Conservation (phyloP, 2,113 vertebrate species). For the Cryptotis parvus region DNA sequence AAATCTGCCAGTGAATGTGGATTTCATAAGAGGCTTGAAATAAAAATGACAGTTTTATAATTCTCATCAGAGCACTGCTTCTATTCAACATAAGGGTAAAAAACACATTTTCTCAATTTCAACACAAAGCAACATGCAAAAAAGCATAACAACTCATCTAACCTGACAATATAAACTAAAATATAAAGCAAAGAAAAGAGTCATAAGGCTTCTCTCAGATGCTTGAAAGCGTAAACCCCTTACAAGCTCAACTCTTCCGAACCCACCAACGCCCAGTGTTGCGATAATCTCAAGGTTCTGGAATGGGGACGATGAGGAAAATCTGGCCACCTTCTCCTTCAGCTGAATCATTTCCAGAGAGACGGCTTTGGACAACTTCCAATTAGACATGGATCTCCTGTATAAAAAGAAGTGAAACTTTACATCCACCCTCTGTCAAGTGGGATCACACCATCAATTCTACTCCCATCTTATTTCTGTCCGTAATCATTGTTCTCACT, state of each 20-base stretch:
- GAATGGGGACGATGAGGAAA: constrained; percentile 90
- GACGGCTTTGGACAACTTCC: constrained; percentile 82
- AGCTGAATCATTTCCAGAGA: constrained; percentile 90
- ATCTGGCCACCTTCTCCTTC: constrained; percentile 90
- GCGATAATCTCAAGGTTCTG: constrained; percentile 92
- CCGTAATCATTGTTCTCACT: not conserved
- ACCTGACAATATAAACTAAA: constrained; percentile 56
- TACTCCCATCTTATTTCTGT: not conserved
- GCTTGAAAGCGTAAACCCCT: constrained; percentile 88
- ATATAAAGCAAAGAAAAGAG: constrained; percentile 68
- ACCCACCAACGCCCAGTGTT: constrained; percentile 96
- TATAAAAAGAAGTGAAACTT: constrained; percentile 65
- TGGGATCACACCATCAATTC: not conserved
- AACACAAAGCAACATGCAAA: constrained; percentile 55
- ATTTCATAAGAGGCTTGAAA: not conserved
- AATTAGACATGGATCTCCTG: constrained; percentile 86
- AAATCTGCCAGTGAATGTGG: not conserved
- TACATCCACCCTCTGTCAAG: not conserved
- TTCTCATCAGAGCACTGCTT: not conserved
- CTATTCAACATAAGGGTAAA: constrained; percentile 10
- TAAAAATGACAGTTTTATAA: not conserved
- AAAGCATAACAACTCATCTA: constrained; percentile 34
- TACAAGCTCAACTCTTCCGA: constrained; percentile 97
- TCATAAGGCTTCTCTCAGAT: constrained; percentile 77
- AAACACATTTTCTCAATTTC: constrained; percentile 39